Evolutionary conservation across 1,140 invertebrate species (phyloP).

Genomic region (Trichogramma pretiosum): DNA sequence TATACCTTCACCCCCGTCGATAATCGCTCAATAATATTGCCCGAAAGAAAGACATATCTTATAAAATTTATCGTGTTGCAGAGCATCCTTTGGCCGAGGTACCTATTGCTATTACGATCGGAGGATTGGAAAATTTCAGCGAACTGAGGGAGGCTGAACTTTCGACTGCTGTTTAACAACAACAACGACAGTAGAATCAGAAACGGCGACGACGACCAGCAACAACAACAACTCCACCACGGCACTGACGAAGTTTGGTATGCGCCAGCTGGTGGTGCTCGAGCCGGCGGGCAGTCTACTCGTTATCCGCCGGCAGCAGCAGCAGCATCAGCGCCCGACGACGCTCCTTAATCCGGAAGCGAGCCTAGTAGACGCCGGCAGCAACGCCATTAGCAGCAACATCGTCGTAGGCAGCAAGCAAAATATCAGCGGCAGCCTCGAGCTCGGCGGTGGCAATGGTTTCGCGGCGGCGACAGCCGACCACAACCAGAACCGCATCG

Average conservation of each 20-base stretch:
- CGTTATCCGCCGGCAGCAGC: conserved; percentile 41
- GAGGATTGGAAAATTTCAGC: too few relatives aligned
- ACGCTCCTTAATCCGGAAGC: conserved; percentile 42
- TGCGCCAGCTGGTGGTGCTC: conserved; percentile 43
- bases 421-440: background rate
- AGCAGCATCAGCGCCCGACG: conserved; percentile 31
- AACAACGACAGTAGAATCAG: background rate
- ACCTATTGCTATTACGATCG: too few relatives aligned
- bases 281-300: conserved; percentile 43
- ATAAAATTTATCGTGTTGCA: too few relatives aligned
- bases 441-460: background rate
- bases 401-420: background rate
- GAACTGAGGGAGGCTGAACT: too few relatives aligned
- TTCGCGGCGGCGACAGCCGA: conserved; percentile 18
- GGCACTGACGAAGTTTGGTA: too few relatives aligned
- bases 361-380: conserved; percentile 41
- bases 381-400: conserved; percentile 24
- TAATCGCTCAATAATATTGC: too few relatives aligned
- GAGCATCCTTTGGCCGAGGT: too few relatives aligned
- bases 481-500: conserved; percentile 43
- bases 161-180: too few relatives aligned
- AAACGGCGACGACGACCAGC: background rate
- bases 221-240: too few relatives aligned
- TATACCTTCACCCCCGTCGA: too few relatives aligned
- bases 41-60: too few relatives aligned